Base-by-base conservation (phyloP, 2,888 invertebrate species). In the Stenodema calcarata region DNA sequence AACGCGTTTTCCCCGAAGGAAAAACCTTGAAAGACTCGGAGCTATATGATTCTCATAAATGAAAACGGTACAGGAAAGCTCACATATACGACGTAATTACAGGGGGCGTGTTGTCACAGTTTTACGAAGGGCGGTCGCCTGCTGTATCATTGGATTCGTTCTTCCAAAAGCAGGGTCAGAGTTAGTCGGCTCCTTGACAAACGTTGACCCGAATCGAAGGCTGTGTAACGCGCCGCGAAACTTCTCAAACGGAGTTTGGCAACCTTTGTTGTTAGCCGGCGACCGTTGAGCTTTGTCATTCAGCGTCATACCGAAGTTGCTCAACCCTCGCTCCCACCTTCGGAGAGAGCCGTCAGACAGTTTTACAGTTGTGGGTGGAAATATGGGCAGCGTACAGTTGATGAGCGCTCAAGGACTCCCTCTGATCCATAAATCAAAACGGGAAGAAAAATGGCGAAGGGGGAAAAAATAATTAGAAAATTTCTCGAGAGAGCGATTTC, bases 151-250 rank as follows among this genome's bases (percentile, higher is more conserved):
- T 78, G 44, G 78, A 78, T 78, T 44, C 78, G 78, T 78, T 42
- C 44, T 44, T 78, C 44, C 78, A 44, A 12, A 42, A 16, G 41
- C 23, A 42, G 41, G 44, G 75, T 35, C 35, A 78, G 78, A 44
- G 41, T 44, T 14, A 42, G 44, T 41, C 44, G 41, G 42, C 41
- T 44, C 23, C 78, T 42, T 44, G 41, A 44, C 41, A 78, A 78
- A 78, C 23, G 44, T 44, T 42, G 78, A 78, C 78, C 78, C 78
- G 78, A 78, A 78, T 78, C 78, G 78, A 78, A 78, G 78, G 78
- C 78, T 78, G 78, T 42, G 78, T 78, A 42, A 78, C 78, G 42
- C 44, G 78, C 44, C 78, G 78, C 78, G 44, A 41, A 42, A 44
- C 23, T 76, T 76, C 41, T 76, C 76, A 27, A 16, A 23, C 78